Base-by-base conservation (phyloP, 2,113 vertebrate species). In the Cnemophilus loriae region DNA sequence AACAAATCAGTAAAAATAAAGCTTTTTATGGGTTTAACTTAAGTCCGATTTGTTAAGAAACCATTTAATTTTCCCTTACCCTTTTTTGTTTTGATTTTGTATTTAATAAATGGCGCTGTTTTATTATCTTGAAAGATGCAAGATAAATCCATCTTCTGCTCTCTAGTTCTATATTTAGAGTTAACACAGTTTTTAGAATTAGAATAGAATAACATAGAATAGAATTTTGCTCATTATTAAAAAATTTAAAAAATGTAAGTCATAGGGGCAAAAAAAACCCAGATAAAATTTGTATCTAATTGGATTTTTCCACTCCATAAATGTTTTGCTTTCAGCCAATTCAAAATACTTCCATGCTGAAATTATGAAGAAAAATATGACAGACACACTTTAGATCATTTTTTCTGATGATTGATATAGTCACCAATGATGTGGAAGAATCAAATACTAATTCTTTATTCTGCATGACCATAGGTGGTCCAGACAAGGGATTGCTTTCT, bases 71-170 rank as follows among this genome's bases (percentile, higher is more conserved):
- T 74, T 53, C 13, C 19, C 18, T 35, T 77, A n/a, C 26, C 15
- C 4, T 49, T 93, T 88, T 81, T 59, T 64, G 69, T 81, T 95
- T 93, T 84, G 32, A 50, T 15, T 77, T 86, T 75, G 49, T 42
- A 57, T 87, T 83, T 92, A 46, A 55, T 61, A 78, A 96, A 77
- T 79, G 10, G 1, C 6, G 4, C 6, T 74, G 5, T 56, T 94
- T 61, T 89, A 7, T 61, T 89, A 89, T 33, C n/a, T n/a, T n/a
- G 44, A 75, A 81, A 94, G 67, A 68, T 64, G 57, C 7, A 69
- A 32, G 24, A 39, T 67, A 87, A 90, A 93, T 63, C 49, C 10
- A 28, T 57, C 21, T 47, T 87, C 60, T 76, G 20, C 9, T 94
- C 22, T 90, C 32, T 11, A 50, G 23, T 71, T 35, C 18, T 49